These are phyloP conservation scores for Caenorhabditis sulstoni DNA, from an alignment of 2,888 invertebrate species.

Conservation along the genomic window DNA sequence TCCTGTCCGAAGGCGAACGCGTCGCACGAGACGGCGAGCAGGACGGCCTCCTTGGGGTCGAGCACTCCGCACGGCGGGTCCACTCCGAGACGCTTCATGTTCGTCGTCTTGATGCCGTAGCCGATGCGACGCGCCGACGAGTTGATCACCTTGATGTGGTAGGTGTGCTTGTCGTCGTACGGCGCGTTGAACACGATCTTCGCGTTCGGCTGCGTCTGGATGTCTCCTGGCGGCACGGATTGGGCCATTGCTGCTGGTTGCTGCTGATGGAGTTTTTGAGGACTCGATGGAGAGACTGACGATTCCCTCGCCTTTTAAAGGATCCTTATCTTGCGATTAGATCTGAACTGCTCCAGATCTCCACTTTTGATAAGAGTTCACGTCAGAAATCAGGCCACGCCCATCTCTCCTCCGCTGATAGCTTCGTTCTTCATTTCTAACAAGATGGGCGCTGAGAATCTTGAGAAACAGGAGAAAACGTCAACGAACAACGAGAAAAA, in stretches of 20 bases:
- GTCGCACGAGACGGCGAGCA: constrained; percentile 56
- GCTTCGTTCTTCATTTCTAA: no score
- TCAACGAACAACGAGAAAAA: constrained; percentile 8
- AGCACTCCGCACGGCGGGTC: constrained; percentile 71
- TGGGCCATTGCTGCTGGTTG: constrained; percentile 35
- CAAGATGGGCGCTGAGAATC: no score
- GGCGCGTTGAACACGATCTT: constrained; percentile 76
- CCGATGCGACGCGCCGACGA: constrained; percentile 69
- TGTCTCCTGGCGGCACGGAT: constrained; percentile 66
- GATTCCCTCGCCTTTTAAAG: background rate
- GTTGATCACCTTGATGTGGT: constrained; percentile 73
- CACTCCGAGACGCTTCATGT: constrained; percentile 72
- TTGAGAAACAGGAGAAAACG: constrained; percentile 34
- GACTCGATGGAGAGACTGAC: background rate
- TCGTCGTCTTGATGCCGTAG: constrained; percentile 72
- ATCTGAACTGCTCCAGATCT: background rate
- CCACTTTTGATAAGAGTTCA: background rate
- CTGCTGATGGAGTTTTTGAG: background rate
- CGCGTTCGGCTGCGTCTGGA: constrained; percentile 62
- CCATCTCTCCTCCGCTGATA: no score
- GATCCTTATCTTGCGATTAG: background rate
- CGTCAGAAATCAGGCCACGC: no score
- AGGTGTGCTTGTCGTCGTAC: constrained; percentile 74
- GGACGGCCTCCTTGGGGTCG: constrained; percentile 70
- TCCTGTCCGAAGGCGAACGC: constrained; percentile 60